These are phyloP conservation scores for Diplosoma virens DNA, from an alignment of 23 tunicate species.

Conservation along the genomic window DNA sequence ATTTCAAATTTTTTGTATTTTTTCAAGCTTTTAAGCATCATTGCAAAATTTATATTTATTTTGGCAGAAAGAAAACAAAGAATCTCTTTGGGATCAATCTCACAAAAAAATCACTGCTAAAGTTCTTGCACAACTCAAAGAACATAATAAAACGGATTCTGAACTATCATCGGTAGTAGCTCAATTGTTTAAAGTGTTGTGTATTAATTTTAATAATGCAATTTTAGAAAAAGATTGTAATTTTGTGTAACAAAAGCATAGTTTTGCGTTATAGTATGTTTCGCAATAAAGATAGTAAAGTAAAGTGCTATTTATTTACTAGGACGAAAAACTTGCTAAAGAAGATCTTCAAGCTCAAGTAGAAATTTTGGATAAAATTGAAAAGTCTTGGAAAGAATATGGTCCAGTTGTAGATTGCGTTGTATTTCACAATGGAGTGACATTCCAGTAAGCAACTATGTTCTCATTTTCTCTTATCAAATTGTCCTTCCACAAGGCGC, in stretches of 20 bases:
- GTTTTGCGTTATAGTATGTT: no score
- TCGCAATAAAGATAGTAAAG: no score
- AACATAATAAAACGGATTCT: slow-evolving; percentile 6
- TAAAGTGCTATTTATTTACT: no score
- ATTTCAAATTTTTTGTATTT: no score
- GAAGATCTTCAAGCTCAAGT: slow-evolving; percentile 63
- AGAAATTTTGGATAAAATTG: slow-evolving; percentile 73
- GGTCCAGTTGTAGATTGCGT: slow-evolving; percentile 94
- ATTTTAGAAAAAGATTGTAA: no score
- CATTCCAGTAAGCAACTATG: slow-evolving; percentile 75
- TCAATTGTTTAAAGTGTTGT: no score
- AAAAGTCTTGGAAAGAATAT: slow-evolving; percentile 61
- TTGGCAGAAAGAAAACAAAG: slow-evolving; percentile 59
- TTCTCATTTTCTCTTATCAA: no score
- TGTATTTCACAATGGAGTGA: slow-evolving; percentile 85
- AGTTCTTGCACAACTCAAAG: slow-evolving; percentile 35
- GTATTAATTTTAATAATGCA: not conserved
- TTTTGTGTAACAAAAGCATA: no score
- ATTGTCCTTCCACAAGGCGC: no score
- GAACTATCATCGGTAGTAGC: slow-evolving; percentile 12
- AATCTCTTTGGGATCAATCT: slow-evolving; percentile 52
- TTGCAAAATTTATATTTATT: no score
- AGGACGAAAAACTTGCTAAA: slow-evolving; percentile 59
- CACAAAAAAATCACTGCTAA: slow-evolving; percentile 58
- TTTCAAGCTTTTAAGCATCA: no score